phyloP scores from a whole-genome alignment of 2,113 vertebrate species.

The Muntiacus reevesi region DNA sequence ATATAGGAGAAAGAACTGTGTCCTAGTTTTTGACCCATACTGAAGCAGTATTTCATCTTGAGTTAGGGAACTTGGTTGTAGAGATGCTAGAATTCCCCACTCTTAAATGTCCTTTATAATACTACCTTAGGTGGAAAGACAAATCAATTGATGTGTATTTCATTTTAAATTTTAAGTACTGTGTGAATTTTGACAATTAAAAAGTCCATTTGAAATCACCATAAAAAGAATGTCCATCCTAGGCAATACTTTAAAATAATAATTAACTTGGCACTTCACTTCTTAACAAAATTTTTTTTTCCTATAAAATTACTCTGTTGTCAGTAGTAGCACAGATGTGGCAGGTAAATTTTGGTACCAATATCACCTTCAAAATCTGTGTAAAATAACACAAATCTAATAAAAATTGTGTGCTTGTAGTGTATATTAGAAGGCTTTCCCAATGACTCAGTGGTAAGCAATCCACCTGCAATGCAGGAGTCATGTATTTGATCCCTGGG shows the following conservation, averaged over 20 bases:
- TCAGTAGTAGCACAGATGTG: too few relatives aligned
- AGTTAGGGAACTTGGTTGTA: not conserved
- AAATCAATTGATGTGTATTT: not conserved
- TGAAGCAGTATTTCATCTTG: not conserved
- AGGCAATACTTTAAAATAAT: not conserved
- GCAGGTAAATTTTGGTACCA: too few relatives aligned
- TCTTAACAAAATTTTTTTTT: not conserved
- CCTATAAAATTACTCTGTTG: not conserved
- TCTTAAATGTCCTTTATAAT: not conserved
- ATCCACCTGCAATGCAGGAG: not conserved
- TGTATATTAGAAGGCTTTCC: not conserved
- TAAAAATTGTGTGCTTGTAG: not conserved
- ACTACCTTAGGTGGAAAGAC: not conserved
- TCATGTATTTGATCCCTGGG: not conserved
- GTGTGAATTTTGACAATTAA: not conserved
- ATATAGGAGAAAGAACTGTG: not conserved
- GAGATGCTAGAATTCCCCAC: not conserved
- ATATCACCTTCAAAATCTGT: too few relatives aligned
- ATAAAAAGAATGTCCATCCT: not conserved
- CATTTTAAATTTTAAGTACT: not conserved
- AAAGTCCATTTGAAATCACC: not conserved
- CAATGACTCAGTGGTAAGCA: not conserved
- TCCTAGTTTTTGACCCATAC: not conserved
- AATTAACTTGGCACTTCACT: not conserved
- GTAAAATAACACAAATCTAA: too few relatives aligned